phyloP scores from a whole-genome alignment of 2,888 invertebrate genomes.

The Polylopha cassiicola region DNA sequence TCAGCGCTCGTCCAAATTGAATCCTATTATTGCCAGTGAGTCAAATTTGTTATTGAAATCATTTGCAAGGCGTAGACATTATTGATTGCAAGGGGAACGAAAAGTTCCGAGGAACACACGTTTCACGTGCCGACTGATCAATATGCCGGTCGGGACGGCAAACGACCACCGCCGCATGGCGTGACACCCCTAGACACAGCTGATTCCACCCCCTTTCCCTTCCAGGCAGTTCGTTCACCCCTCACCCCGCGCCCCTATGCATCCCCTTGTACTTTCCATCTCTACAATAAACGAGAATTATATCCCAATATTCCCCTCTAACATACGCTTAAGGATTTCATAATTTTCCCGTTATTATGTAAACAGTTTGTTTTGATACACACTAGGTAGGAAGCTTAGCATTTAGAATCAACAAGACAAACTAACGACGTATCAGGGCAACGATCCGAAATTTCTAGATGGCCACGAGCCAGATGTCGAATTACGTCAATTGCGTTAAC shows the following conservation, averaged over 20 bases:
- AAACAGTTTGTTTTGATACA: conserved; percentile 10
- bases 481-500: conserved; percentile 21
- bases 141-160: conserved; percentile 74
- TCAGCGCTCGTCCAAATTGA: conserved; percentile 14
- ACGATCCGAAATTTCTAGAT: conserved; percentile 39
- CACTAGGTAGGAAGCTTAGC: conserved; percentile 6
- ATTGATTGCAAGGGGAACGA: conserved; percentile 25
- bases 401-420: conserved; percentile 5
- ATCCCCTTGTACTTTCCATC: conserved; percentile 54
- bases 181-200: conserved; percentile 71
- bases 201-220: conserved; percentile 62
- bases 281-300: conserved; percentile 34
- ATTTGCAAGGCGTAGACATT: conserved; percentile 7
- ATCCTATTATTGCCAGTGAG: conserved; percentile 9
- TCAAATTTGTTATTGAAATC: conserved; percentile 16
- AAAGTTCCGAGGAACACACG: conserved; percentile 40
- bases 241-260: conserved; percentile 42
- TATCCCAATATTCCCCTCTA: conserved; percentile 26
- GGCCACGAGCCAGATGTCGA: conserved; percentile 35
- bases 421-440: conserved; percentile 9
- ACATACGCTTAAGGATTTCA: conserved; percentile 32
- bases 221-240: conserved; percentile 60
- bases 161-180: conserved; percentile 60
- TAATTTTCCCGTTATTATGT: conserved; percentile 27
- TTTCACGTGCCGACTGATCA: conserved; percentile 70